These are phyloP conservation scores for Pavo muticus DNA, from an alignment of 2,113 vertebrate genomes.

Conservation along the genomic window DNA sequence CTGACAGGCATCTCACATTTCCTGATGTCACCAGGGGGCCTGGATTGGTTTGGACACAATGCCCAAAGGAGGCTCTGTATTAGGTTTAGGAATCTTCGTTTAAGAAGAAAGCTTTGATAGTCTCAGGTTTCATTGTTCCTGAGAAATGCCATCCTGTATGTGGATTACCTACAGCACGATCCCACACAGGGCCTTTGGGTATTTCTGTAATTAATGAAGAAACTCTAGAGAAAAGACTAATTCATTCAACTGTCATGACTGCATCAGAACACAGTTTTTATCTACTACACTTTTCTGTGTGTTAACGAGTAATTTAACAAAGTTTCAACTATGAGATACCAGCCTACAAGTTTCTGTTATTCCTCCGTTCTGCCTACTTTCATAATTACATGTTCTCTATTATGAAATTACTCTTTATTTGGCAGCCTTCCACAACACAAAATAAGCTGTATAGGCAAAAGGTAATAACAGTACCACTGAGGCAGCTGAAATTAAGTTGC, in stretches of 20 bases:
- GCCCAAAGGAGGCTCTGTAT: neutral
- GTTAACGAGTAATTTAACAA: neutral
- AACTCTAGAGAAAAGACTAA: neutral
- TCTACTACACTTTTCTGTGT: neutral
- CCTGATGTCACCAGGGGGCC: conserved; percentile 2
- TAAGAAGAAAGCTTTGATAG: neutral
- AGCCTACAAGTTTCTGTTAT: neutral
- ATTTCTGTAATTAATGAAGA: neutral
- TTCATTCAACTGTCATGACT: neutral
- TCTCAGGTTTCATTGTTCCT: neutral
- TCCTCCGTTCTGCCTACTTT: neutral
- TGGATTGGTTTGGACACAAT: neutral
- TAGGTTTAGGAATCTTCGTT: neutral
- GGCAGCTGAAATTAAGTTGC: neutral
- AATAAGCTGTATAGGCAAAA: conserved; percentile 36
- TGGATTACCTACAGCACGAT: neutral
- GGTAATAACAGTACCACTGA: neutral
- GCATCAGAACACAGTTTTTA: neutral
- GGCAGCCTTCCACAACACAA: neutral
- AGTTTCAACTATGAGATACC: neutral
- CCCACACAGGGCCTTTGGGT: neutral
- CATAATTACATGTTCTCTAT: neutral
- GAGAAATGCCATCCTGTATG: neutral
- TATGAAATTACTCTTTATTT: conserved; percentile 1
- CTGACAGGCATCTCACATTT: neutral